A percentile compares a stretch with the other conserved stretches of the same genome.
Evolutionary conservation across 2,888 invertebrate species (phyloP).

Genomic region (Rotaria socialis): DNA sequence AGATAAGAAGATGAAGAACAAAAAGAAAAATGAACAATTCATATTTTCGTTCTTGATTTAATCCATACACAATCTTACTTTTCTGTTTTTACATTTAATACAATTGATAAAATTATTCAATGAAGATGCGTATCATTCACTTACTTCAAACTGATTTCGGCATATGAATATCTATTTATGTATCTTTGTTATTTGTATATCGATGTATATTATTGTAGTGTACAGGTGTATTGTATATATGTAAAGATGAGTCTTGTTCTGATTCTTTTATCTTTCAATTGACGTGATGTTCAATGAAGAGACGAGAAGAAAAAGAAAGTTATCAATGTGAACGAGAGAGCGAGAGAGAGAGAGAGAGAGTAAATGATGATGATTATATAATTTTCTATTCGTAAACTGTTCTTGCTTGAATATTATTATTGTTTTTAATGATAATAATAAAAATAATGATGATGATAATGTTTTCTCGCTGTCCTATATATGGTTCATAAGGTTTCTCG

Average conservation of each 20-base stretch:
- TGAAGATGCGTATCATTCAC: background rate
- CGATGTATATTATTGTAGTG: background rate
- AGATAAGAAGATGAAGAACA: background rate
- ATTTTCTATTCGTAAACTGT: background rate
- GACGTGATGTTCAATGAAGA: background rate
- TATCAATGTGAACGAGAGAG: background rate
- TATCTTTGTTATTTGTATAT: no score
- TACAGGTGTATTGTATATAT: background rate
- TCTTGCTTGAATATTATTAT: background rate
- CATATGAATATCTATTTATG: background rate
- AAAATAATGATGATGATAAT: background rate
- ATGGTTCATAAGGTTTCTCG: background rate
- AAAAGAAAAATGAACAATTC: no score
- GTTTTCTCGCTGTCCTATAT: background rate
- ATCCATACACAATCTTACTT: background rate
- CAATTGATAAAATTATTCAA: background rate
- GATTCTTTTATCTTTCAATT: background rate
- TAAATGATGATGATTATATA: background rate
- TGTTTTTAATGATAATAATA: background rate
- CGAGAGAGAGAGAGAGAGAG: background rate
- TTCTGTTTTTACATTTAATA: background rate
- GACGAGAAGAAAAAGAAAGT: background rate
- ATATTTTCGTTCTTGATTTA: background rate
- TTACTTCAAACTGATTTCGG: background rate
- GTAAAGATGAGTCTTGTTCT: background rate